A percentile compares a stretch with the other conserved stretches of the same genome.
phyloP scores from a whole-genome alignment of 2,888 invertebrate genomes.

The Pristionchus mayeri region DNA sequence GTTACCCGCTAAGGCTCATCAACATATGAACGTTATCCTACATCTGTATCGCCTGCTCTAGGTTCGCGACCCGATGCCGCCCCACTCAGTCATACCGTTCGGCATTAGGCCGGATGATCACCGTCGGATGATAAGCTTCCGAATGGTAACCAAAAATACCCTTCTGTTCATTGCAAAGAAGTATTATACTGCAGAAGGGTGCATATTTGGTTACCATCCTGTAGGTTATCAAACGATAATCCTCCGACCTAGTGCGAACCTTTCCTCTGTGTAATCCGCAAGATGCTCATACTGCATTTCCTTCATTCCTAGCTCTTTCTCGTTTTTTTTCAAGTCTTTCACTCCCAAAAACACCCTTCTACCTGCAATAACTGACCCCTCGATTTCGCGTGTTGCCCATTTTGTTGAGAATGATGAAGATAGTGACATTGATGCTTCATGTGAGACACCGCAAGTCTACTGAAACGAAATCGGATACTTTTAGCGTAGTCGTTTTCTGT shows the following conservation, averaged over 20 bases:
- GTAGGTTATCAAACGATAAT: too few species aligned
- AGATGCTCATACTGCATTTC: conserved; percentile 5
- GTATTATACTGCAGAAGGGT: too few species aligned
- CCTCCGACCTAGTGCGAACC: too few species aligned
- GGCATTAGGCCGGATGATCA: too few species aligned
- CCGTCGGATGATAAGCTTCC: too few species aligned
- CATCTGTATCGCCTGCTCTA: conserved; percentile 14
- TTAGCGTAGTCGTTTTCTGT: neutral
- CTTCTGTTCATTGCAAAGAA: too few species aligned
- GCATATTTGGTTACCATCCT: too few species aligned
- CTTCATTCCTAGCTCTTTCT: neutral
- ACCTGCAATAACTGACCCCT: conserved; percentile 9
- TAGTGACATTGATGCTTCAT: too few species aligned
- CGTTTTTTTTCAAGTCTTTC: conserved; percentile 4
- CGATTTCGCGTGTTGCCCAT: neutral
- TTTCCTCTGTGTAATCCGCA: conserved; percentile 20
- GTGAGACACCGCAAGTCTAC: too few species aligned
- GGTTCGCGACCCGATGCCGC: conserved; percentile 23
- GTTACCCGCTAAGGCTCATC: conserved; percentile 32
- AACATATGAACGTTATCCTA: conserved; percentile 22
- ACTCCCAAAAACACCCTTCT: conserved; percentile 6
- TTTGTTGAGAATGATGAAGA: conserved; percentile 22
- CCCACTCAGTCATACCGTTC: conserved; percentile 24
- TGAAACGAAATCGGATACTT: neutral
- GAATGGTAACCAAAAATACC: too few species aligned